Percentiles rank a stretch among this genome's conserved stretches.
These are phyloP conservation scores for Pyrrhosoma nymphula DNA, from an alignment of 2,888 invertebrate genomes.

Conservation along the genomic window DNA sequence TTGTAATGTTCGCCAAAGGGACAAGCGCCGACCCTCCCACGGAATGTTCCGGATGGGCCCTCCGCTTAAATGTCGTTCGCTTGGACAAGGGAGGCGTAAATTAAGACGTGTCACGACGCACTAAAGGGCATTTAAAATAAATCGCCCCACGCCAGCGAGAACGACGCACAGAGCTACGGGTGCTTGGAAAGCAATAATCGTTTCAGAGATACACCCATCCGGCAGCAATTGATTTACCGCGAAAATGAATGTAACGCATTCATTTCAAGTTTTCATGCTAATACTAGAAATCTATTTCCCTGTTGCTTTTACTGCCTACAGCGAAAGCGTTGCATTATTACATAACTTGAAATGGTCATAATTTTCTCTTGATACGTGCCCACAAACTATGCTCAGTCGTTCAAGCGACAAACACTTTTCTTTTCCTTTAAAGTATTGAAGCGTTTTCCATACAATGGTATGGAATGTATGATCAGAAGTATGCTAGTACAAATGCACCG, in stretches of 20 bases:
- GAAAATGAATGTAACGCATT: not conserved
- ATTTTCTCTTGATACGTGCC: no score
- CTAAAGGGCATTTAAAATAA: not conserved
- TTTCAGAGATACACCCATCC: not conserved
- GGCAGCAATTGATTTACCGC: not conserved
- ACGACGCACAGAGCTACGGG: not conserved
- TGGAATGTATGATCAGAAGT: no score
- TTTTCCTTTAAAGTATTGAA: no score
- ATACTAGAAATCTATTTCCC: no score
- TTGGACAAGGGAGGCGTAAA: not conserved
- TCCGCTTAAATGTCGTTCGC: not conserved
- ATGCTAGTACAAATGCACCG: no score
- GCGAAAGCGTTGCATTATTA: no score
- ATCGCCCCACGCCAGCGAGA: not conserved
- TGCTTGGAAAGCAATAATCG: not conserved
- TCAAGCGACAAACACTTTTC: no score
- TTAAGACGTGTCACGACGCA: not conserved
- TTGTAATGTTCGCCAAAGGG: not conserved
- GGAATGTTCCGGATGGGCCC: not conserved
- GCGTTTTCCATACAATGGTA: no score
- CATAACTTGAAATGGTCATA: no score
- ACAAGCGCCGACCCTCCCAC: not conserved
- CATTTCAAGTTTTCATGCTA: not conserved
- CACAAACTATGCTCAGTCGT: no score
- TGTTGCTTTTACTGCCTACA: no score